phyloP scores from a whole-genome alignment of 2,888 invertebrate genomes.

The Polyploca ridens region DNA sequence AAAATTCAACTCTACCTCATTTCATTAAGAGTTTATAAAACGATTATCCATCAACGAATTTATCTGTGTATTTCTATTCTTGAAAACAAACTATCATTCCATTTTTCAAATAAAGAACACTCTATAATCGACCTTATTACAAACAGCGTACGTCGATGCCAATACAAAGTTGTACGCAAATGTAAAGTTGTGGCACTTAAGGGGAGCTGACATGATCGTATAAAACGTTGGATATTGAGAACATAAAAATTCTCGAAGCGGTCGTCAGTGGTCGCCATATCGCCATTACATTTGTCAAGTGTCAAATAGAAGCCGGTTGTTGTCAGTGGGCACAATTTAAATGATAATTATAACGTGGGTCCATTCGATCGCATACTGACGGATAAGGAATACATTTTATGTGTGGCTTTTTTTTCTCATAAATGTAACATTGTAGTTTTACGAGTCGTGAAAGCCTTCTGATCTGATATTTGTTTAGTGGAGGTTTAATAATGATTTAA shows the following conservation, averaged over 20 bases:
- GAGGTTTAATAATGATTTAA: too few relatives aligned
- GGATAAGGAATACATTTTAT: constrained; percentile 43
- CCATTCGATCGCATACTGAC: constrained; percentile 43
- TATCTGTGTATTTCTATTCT: constrained; percentile 51
- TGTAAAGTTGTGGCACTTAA: constrained; percentile 53
- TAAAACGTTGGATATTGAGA: constrained; percentile 80
- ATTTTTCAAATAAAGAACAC: constrained; percentile 2
- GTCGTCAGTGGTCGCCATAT: constrained; percentile 71
- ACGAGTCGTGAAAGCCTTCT: constrained; percentile 6
- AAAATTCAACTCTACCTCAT: constrained; percentile 40
- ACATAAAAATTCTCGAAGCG: constrained; percentile 82
- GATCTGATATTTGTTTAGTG: background rate
- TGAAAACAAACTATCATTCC: constrained; percentile 25
- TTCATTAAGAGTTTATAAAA: constrained; percentile 33
- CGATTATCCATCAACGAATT: constrained; percentile 43
- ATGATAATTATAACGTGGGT: constrained; percentile 80
- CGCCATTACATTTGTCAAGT: constrained; percentile 83
- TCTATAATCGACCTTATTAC: constrained; percentile 32
- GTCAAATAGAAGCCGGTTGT: constrained; percentile 67
- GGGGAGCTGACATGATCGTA: constrained; percentile 75
- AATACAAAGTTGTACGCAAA: constrained; percentile 19
- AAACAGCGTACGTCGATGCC: constrained; percentile 18
- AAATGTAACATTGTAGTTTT: constrained; percentile 13
- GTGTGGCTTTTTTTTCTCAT: constrained; percentile 33
- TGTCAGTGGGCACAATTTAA: constrained; percentile 76